Evolutionary conservation across 2,113 vertebrate species (phyloP).

Genomic region (Myanophis thanlyinensis): DNA sequence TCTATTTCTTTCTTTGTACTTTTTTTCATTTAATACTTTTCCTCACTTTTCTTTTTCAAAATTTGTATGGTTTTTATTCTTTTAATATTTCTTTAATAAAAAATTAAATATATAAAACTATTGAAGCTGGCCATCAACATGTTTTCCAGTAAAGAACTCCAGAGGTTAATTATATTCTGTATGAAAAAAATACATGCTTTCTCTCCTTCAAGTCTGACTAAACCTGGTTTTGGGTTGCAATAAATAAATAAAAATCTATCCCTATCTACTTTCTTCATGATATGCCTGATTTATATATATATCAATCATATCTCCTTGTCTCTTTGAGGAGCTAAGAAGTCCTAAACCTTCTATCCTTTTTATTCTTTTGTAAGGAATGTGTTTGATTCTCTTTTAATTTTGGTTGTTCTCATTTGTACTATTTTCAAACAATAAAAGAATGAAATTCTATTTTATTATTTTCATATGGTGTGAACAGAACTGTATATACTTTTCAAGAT

Average conservation of each 20-base stretch:
- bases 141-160: neutral
- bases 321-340: neutral
- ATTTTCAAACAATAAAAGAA: neutral
- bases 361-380: neutral
- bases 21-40: neutral
- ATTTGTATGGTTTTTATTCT: neutral
- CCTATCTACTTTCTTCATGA: neutral
- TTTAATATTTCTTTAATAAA: neutral
- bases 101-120: neutral
- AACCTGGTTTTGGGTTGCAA: neutral
- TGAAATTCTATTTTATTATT: neutral
- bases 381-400: neutral
- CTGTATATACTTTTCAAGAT: neutral
- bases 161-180: neutral
- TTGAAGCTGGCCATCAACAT: neutral
- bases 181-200: neutral
- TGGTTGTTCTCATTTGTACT: neutral
- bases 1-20: neutral
- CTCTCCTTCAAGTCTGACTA: neutral
- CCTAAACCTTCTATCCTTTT: neutral
- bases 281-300: neutral
- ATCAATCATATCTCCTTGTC: neutral
- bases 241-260: neutral
- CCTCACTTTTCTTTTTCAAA: neutral
- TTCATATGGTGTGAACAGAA: neutral